Percentiles rank a stretch among this genome's conserved stretches.
phyloP scores from a whole-genome alignment of 2,113 vertebrate species.

The Eclectus roratus region DNA sequence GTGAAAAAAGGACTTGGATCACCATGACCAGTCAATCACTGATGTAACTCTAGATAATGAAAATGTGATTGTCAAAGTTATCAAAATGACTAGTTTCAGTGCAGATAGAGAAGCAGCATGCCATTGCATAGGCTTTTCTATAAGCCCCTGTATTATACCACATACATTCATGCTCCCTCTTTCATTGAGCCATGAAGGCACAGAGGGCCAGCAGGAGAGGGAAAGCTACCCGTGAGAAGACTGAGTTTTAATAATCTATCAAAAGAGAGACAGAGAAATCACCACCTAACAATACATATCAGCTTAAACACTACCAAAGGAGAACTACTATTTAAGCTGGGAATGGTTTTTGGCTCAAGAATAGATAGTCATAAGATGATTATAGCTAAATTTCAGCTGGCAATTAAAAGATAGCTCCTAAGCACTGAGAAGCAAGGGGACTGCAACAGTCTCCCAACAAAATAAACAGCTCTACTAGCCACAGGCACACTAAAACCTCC shows the following conservation, averaged over 20 bases:
- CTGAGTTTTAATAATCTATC: not conserved
- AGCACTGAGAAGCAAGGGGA: not conserved
- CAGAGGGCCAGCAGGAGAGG: not conserved
- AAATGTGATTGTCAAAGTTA: not conserved
- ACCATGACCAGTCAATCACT: not conserved
- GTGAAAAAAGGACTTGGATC: not conserved
- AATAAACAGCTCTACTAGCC: not conserved
- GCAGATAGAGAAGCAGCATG: not conserved
- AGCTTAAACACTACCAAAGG: not conserved
- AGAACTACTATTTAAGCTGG: not conserved
- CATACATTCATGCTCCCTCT: rapidly evolving
- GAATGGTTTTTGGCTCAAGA: conserved; percentile 6
- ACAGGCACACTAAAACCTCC: not conserved
- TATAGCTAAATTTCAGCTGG: not conserved
- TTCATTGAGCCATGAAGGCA: rapidly evolving
- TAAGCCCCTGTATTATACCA: not conserved
- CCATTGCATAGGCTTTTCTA: not conserved
- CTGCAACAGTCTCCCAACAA: not conserved
- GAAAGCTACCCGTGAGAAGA: not conserved
- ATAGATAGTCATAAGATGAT: not conserved
- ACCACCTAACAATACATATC: not conserved
- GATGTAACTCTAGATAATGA: not conserved
- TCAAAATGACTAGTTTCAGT: not conserved
- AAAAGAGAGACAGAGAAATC: not conserved
- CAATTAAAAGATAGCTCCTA: not conserved